Conservation (phyloP, 2,113 vertebrate genomes). For the Pelvicachromis taeniatus region DNA sequence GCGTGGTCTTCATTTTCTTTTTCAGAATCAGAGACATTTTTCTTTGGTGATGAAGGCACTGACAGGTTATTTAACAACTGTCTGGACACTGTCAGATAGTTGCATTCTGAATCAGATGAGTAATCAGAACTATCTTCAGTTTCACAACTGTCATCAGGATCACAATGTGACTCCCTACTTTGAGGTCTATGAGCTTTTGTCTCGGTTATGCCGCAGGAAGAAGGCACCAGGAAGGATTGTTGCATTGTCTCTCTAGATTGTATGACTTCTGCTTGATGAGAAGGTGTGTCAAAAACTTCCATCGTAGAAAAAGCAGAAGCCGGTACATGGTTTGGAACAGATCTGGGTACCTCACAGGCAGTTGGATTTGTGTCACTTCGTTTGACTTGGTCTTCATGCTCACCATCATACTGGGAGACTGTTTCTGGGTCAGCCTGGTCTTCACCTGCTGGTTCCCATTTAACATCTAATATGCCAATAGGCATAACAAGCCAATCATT, state of each 20-base stretch:
- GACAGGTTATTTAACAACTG: background rate
- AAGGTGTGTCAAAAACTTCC: background rate
- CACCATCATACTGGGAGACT: background rate
- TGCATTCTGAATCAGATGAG: background rate
- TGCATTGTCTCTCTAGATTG: background rate
- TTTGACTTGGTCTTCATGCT: background rate
- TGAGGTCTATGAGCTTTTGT: background rate
- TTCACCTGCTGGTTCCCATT: background rate
- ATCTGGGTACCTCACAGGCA: fast-evolving
- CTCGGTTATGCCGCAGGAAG: background rate
- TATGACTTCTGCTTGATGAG: background rate
- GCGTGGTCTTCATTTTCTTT: background rate
- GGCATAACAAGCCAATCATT: background rate
- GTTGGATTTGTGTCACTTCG: background rate
- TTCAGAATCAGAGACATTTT: background rate
- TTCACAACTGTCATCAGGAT: background rate
- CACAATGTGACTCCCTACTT: background rate
- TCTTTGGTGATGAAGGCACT: fast-evolving
- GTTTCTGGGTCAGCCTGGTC: background rate
- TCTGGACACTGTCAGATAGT: background rate
- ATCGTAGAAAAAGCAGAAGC: background rate
- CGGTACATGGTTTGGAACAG: background rate
- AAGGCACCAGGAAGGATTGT: background rate
- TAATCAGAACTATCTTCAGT: constrained; percentile 51
- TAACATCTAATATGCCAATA: background rate